Conservation (phyloP, 2,113 vertebrate species). For the Mellivora capensis region DNA sequence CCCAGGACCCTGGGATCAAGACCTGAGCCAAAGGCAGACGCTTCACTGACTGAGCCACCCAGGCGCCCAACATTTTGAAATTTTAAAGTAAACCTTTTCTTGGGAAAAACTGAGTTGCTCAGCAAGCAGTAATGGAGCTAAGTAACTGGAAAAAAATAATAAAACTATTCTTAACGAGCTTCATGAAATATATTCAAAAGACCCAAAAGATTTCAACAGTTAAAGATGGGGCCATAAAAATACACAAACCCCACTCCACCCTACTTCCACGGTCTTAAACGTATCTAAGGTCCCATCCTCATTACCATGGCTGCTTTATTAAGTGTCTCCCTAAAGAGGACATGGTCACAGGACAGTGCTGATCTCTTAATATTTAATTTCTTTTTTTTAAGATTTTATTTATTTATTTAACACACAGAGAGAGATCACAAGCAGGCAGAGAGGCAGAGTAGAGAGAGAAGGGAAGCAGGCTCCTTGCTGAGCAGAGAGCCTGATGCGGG, state of each 20-base stretch:
- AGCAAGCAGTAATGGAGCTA: background rate
- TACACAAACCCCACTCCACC: background rate
- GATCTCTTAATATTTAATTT: background rate
- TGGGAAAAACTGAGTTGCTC: background rate
- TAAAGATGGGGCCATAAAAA: background rate
- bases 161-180: background rate
- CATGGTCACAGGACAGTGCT: background rate
- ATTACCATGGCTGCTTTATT: background rate
- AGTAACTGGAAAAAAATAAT: background rate
- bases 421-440: too few species aligned
- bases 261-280: background rate
- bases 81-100: background rate
- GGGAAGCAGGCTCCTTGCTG: too few species aligned
- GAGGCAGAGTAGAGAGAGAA: too few species aligned
- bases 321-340: background rate
- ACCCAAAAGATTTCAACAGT: slow-evolving; percentile 1
- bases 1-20: background rate
- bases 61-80: background rate
- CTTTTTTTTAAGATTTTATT: too few species aligned
- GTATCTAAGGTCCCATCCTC: background rate
- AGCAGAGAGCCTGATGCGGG: too few species aligned
- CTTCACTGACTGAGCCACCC: background rate
- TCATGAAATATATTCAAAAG: background rate
- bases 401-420: too few species aligned
- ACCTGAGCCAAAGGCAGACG: background rate